These are phyloP conservation scores for Luperina testacea DNA, from an alignment of 2,888 invertebrate genomes.

Conservation along the genomic window DNA sequence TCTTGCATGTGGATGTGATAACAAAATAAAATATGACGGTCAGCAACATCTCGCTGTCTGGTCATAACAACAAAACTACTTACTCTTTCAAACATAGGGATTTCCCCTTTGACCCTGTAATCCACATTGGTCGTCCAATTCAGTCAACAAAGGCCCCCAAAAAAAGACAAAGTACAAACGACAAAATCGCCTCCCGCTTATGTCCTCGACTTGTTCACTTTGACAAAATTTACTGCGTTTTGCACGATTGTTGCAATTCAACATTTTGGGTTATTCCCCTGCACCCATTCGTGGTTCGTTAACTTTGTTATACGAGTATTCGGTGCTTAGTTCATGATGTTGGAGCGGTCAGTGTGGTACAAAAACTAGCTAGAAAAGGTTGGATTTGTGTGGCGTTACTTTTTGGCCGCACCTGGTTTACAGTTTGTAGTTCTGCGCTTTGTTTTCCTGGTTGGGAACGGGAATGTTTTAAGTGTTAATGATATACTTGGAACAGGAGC, in stretches of 20 bases:
- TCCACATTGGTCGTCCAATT: conserved; percentile 8
- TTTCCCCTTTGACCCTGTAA: neutral
- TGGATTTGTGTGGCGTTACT: conserved; percentile 51
- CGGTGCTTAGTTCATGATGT: conserved; percentile 84
- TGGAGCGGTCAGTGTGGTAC: conserved; percentile 66
- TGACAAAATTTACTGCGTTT: conserved; percentile 83
- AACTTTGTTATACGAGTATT: conserved; percentile 86
- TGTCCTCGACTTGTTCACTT: conserved; percentile 69
- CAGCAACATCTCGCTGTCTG: neutral
- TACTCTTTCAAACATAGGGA: neutral
- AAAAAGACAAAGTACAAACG: conserved; percentile 11
- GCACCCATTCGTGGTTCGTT: conserved; percentile 88
- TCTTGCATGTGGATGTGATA: neutral
- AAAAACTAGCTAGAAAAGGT: conserved; percentile 61
- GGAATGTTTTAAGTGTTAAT: conserved; percentile 26
- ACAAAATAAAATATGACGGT: neutral
- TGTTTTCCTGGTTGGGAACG: conserved; percentile 32
- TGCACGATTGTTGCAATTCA: conserved; percentile 86
- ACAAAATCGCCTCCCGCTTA: conserved; percentile 57
- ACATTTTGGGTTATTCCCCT: conserved; percentile 84
- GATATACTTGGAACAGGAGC: neutral
- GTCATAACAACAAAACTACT: conserved; percentile 1
- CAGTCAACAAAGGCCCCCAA: conserved; percentile 26
- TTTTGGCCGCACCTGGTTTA: conserved; percentile 44
- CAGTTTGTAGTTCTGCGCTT: conserved; percentile 20